Percentiles rank a stretch among this genome's conserved stretches.
Conservation (phyloP, 2,797 vertebrate genomes). For the Avahi laniger region DNA sequence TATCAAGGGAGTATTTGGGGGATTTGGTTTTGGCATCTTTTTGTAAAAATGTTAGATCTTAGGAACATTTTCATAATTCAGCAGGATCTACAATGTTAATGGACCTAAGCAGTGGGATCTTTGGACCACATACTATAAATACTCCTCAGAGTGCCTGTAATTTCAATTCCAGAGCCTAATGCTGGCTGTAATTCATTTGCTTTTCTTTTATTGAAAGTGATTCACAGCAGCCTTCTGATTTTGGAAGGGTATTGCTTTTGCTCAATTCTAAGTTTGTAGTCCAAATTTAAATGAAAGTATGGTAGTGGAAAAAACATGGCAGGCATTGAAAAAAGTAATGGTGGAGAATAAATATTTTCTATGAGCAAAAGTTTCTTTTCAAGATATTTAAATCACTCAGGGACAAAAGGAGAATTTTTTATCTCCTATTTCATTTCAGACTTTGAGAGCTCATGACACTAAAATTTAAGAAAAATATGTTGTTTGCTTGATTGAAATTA, state of each 20-base stretch:
- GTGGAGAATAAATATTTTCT: constrained; percentile 36
- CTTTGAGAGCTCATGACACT: not conserved
- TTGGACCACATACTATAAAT: constrained; percentile 60
- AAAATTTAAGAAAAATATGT: constrained; percentile 30
- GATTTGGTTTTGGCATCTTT: constrained; percentile 61
- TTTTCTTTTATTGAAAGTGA: constrained; percentile 59
- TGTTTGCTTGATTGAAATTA: constrained; percentile 39
- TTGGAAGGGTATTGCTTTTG: constrained; percentile 64
- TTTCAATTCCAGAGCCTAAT: constrained; percentile 64
- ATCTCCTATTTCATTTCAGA: not conserved
- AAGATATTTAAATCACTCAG: constrained; percentile 28
- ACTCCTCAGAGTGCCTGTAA: constrained; percentile 63
- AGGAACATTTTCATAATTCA: constrained; percentile 67
- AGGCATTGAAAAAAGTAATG: not conserved
- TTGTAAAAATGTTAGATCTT: constrained; percentile 54
- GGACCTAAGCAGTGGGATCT: constrained; percentile 29
- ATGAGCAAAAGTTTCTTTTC: constrained; percentile 13
- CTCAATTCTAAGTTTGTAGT: constrained; percentile 53
- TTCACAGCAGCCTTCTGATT: constrained; percentile 66
- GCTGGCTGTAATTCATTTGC: constrained; percentile 65
- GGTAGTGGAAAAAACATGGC: not conserved
- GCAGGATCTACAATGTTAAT: constrained; percentile 66
- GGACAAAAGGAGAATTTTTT: not conserved
- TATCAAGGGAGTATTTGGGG: constrained; percentile 57
- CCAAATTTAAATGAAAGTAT: constrained; percentile 56